These are phyloP conservation scores for Characodon lateralis DNA, from an alignment of 2,797 vertebrate genomes.

Conservation along the genomic window DNA sequence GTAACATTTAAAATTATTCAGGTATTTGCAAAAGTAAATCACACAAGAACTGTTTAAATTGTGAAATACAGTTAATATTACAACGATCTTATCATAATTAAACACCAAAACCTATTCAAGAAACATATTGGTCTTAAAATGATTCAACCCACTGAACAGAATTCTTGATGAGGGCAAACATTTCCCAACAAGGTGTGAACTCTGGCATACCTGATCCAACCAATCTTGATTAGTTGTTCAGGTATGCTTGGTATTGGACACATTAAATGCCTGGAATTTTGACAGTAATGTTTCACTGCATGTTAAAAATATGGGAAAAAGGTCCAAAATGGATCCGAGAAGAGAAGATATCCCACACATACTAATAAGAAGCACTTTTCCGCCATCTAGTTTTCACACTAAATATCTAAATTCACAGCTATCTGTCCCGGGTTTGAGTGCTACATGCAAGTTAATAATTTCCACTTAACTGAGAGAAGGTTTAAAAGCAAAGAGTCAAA, in stretches of 20 bases:
- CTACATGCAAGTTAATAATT: background rate
- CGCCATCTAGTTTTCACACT: too few relatives aligned
- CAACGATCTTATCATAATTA: background rate
- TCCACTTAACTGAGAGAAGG: background rate
- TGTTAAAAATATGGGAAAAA: background rate
- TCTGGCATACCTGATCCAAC: too few relatives aligned
- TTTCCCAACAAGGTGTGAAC: background rate
- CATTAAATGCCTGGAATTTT: too few relatives aligned
- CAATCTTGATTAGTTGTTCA: background rate
- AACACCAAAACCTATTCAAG: background rate
- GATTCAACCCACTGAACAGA: background rate
- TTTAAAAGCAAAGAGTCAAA: background rate
- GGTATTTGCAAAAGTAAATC: background rate
- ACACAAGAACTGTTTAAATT: background rate
- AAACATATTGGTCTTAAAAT: background rate
- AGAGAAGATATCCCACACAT: background rate
- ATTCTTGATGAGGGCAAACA: background rate
- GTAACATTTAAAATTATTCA: background rate
- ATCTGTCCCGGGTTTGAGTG: too few relatives aligned
- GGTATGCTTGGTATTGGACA: background rate
- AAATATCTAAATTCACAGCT: too few relatives aligned
- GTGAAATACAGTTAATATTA: background rate
- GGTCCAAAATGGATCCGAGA: background rate
- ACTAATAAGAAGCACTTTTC: too few relatives aligned
- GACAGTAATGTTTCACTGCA: too few relatives aligned